Evolutionary conservation across 2,113 vertebrate species (phyloP), one percentile per base, ranked within the genome.

Genomic region (Dendropsophus ebraccatus): DNA sequence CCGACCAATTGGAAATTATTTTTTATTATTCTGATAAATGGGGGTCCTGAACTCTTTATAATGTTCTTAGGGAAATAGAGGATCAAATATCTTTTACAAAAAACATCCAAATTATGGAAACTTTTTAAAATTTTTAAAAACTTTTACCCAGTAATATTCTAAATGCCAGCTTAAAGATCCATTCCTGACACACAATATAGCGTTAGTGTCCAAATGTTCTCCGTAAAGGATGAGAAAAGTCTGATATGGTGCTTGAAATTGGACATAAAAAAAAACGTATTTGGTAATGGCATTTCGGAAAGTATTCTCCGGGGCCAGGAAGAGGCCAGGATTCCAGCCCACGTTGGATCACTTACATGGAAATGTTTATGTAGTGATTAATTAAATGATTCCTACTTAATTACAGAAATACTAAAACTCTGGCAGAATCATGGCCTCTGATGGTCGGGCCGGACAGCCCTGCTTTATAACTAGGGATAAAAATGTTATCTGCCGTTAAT

Each of bases 341-440:
- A 41, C 21, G 30, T n/a, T 79, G 76, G 45, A 75, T 17, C 16
- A 25, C 32, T 56, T 37, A n/a, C 6, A 11, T 7, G 16, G 54
- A 56, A 56, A 58, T 79, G 76, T 58, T 79, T 79, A 79, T 79
- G 76, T 79, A 79, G 76, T 23, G 54, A 60, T 79, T 79, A 79
- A 79, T 79, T 37, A 79, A 79, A 58, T 25, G 52, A 58, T 58
- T 60, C 76, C 52, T 79, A 58, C 76, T 79, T 79, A 37, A 79
- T 79, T 79, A 58, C 52, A 79, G 76, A 41, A 79, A 79, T 79
- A 79, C 52, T 79, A 79, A 79, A 79, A 23, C 32, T 13, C 30
- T 79, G 76, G 76, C 76, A 79, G 76, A 79, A 60, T 58, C 52
- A 79, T 79, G 47, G 28, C 47, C 47, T 50, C 10, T 32, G 75